Base-by-base conservation (phyloP, 2,888 invertebrate genomes). In the Nematopogon swammerdamellus region DNA sequence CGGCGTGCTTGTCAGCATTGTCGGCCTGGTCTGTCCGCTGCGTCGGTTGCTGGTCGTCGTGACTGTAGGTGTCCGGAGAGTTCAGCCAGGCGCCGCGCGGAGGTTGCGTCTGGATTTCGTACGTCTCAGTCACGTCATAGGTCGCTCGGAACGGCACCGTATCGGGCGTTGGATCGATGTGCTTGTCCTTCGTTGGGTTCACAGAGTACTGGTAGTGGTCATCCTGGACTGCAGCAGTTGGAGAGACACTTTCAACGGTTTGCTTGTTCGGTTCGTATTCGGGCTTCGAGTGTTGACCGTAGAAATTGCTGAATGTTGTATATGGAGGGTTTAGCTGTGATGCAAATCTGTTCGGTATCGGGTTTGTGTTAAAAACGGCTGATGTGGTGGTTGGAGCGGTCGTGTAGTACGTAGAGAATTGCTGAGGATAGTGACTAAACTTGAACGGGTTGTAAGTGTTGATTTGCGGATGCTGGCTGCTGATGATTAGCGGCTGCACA, bases 101-200 rank as follows among this genome's bases (percentile, higher is more conserved):
- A 1, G 73, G 63, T 44, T 72, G 70, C 3, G 72, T 68, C 25
- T 75, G 72, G 16, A 68, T 59, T 50, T 74, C 75, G 46, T 54
- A 57, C 16, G 64, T 62, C 60, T 80, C 80, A 5, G 72, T 72
- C 1, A 80, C 80, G 60, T 80, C 80, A 54, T 80, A 80, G 14
- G 72, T 69, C 17, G 72, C 66, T 52, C 59, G 59, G 56, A 60
- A 59, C 48, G 59, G 54, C 51, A 63, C 51, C 36, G 61, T 50
- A 52, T 63, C 58, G 16, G 59, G 58, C 11, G 58, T 59, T 18
- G 57, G 58, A 46, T 63, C 60, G 18, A 57, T 60, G 43, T 59
- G 61, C 5, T 57, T 52, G 51, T 62, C 64, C 46, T 58, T 58
- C 2, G 70, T 69, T 29, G 67, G 63, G 45, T 61, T 65, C 4